These are phyloP conservation scores for Ganaspis brasiliensis DNA, from an alignment of 2,888 invertebrate species.

Conservation along the genomic window DNA sequence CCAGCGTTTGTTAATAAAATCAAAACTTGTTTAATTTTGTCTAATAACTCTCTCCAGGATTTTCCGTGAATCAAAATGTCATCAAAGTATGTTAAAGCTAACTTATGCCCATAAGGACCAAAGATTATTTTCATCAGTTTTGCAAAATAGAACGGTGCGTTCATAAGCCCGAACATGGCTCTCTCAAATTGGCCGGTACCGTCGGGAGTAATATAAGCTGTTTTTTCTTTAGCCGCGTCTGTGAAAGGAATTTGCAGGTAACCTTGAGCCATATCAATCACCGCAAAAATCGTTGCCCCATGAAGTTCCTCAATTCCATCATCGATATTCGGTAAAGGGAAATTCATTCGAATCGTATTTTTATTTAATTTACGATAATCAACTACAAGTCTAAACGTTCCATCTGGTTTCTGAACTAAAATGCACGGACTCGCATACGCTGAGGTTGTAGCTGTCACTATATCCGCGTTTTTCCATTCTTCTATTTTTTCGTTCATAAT, in stretches of 20 bases:
- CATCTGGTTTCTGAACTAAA: slow-evolving; percentile 45
- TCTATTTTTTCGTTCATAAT: slow-evolving; percentile 44
- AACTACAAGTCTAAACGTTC: slow-evolving; percentile 44
- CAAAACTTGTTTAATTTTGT: neutral
- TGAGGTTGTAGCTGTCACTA: slow-evolving; percentile 49
- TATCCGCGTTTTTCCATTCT: slow-evolving; percentile 51
- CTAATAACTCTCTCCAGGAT: neutral
- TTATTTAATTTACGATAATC: slow-evolving; percentile 51
- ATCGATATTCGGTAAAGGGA: slow-evolving; percentile 49
- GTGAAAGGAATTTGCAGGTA: slow-evolving; percentile 46
- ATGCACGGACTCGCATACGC: slow-evolving; percentile 51
- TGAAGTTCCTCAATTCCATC: slow-evolving; percentile 55
- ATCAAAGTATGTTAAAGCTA: slow-evolving; percentile 17
- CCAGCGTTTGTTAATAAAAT: slow-evolving; percentile 53
- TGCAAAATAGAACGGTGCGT: slow-evolving; percentile 65
- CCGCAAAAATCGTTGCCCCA: slow-evolving; percentile 51
- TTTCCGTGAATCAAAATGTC: slow-evolving; percentile 26
- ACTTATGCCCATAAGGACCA: slow-evolving; percentile 3
- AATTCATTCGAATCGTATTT: slow-evolving; percentile 54
- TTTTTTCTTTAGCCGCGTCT: slow-evolving; percentile 45
- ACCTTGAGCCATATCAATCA: slow-evolving; percentile 47
- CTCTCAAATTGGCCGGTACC: slow-evolving; percentile 51
- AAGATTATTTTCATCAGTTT: slow-evolving; percentile 43
- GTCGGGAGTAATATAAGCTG: slow-evolving; percentile 62
- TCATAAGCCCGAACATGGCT: slow-evolving; percentile 68